A percentile compares a stretch with the other conserved stretches of the same genome.
Evolutionary conservation across 2,113 vertebrate species (phyloP).

Genomic region (Microtus pennsylvanicus): DNA sequence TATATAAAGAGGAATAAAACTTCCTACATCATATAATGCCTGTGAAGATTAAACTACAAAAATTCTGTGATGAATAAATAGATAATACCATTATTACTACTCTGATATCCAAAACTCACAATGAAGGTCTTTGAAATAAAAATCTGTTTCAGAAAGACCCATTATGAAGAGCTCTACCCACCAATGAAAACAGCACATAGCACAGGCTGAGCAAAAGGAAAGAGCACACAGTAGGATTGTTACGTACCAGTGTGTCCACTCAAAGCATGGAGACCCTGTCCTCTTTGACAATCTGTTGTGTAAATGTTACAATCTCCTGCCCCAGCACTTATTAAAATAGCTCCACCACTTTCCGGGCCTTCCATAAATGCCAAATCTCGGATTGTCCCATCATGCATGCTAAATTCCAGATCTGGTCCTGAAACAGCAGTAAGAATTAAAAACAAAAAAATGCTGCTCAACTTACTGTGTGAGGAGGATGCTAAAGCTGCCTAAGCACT

Average conservation of each 20-base stretch:
- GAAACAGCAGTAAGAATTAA: slow-evolving; percentile 79
- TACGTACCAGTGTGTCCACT: slow-evolving; percentile 94
- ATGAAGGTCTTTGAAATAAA: slow-evolving; percentile 54
- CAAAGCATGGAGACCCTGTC: slow-evolving; percentile 96
- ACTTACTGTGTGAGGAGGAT: slow-evolving; percentile 48
- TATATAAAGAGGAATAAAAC: not conserved
- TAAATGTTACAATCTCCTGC: slow-evolving; percentile 98
- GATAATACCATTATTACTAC: not conserved
- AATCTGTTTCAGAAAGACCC: slow-evolving; percentile 14
- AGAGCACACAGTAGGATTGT: not conserved
- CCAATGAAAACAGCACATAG: slow-evolving; percentile 2
- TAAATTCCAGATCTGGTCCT: slow-evolving; percentile 97
- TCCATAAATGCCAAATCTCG: slow-evolving; percentile 99
- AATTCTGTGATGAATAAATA: slow-evolving; percentile 3
- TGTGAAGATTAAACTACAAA: slow-evolving; percentile 47
- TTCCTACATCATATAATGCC: not conserved
- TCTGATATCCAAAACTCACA: slow-evolving; percentile 42
- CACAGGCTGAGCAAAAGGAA: not conserved
- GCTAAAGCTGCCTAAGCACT: slow-evolving; percentile 38
- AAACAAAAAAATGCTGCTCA: slow-evolving; percentile 76
- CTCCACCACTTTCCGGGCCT: slow-evolving; percentile 97
- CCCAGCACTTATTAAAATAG: slow-evolving; percentile 98
- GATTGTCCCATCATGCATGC: slow-evolving; percentile 99
- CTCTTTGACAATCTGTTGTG: slow-evolving; percentile 97
- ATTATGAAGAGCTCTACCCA: slow-evolving; percentile 38